Conservation (phyloP, 2,797 vertebrate genomes). For the Macropus fuliginosus region DNA sequence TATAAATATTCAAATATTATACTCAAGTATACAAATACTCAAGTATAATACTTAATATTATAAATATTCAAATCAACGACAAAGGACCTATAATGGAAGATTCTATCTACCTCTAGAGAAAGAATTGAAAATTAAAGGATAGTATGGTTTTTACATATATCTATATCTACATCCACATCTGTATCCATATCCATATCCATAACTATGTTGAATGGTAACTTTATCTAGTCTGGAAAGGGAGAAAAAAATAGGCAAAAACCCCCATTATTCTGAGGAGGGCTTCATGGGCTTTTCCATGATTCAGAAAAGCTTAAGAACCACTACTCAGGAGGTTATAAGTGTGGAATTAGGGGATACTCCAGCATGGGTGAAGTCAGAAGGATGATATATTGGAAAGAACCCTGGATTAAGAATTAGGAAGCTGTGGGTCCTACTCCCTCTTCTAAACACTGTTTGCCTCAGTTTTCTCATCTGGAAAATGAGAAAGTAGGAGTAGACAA, state of each 20-base stretch:
- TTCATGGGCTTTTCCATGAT: background rate
- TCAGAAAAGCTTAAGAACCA: background rate
- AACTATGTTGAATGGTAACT: background rate
- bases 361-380: background rate
- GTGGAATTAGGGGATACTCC: background rate
- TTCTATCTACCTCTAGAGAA: background rate
- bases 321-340: background rate
- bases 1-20: background rate
- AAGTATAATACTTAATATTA: background rate
- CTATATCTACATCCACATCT: background rate
- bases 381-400: background rate
- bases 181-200: background rate
- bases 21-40: background rate
- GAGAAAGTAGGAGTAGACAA: background rate
- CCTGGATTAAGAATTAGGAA: background rate
- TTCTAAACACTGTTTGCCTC: background rate
- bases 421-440: background rate
- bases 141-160: background rate
- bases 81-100: background rate
- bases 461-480: background rate
- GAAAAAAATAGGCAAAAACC: background rate
- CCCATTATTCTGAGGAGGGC: background rate
- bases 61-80: background rate
- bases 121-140: background rate
- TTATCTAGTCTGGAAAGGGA: background rate